Evolutionary conservation across 30 jellyfish, hydroid and myxozoan species (phyloP), one percentile per base, ranked within the genome.

Genomic region (Catostylus mosaicus): DNA sequence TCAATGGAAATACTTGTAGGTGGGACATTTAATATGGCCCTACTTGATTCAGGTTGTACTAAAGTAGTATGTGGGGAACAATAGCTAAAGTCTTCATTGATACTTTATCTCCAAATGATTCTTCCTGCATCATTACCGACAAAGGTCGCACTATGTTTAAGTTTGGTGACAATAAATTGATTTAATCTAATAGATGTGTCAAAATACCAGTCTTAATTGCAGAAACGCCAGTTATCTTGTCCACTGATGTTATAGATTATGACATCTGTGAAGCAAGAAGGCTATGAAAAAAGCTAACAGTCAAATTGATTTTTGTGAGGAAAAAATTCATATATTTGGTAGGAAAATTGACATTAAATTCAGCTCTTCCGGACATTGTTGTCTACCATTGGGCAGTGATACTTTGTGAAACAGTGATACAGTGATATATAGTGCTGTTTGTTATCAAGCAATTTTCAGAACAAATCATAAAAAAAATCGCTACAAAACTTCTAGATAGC

Each of bases 281-380:
- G 54, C 90, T 1, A 72, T 84, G 74, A 84, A 84, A 63, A 80
- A 67, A 38, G 90, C 95, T 50, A 16, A 73, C 3, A 38, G 77
- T 19, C 67, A 57, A 61, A 30, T 84, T 20, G 75, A 84, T 60
- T 59, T 84, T 51, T 30, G 37, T 22, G 65, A 84, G 14, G 90
- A 74, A 48, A 60, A 56, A 43, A 84, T 71, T 3, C 36, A 37
- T 31, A 34, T 84, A 20, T 61, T 84, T 72, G 95, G 95, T n/a
- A 26, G 22, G 37, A 31, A 56, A 67, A 75, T 72, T 6, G 85
- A 80, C 14, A 40, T 80, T 22, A 23, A 22, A 10, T 36, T 29
- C 61, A 67, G 59, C 19, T 63, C 85, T 20, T 72, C 90, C 6
- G 83, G 90, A 20, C 90, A 61, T 46, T 84, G 33, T 46, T 37